Evolutionary conservation across 2,113 vertebrate genomes (phyloP).

Genomic region (Cyprinodon variegatus): DNA sequence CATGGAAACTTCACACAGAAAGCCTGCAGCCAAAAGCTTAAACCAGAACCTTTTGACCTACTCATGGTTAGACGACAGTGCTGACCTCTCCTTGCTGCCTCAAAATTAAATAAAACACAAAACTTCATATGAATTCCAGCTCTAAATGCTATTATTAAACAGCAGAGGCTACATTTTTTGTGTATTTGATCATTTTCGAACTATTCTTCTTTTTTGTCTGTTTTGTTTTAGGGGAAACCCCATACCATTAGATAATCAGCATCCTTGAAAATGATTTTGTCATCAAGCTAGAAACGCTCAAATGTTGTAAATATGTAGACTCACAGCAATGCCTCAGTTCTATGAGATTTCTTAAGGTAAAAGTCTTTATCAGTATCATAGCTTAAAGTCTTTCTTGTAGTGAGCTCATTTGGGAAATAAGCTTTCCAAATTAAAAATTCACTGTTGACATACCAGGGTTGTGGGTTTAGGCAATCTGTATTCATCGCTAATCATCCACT

Average conservation of each 20-base stretch:
- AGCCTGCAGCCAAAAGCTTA: not conserved
- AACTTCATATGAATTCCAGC: not conserved
- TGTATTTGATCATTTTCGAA: not conserved
- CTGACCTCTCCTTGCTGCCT: not conserved
- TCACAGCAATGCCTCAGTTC: not conserved
- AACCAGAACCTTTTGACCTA: not conserved
- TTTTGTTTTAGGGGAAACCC: not conserved
- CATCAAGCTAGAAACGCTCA: not conserved
- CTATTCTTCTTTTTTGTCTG: not conserved
- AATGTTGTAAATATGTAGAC: not conserved
- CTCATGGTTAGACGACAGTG: not conserved
- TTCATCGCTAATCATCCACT: conserved; percentile 3
- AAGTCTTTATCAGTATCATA: not conserved
- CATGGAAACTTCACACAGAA: not conserved
- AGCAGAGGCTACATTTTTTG: not conserved
- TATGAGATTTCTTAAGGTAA: not conserved
- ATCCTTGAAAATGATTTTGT: not conserved
- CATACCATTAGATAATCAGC: not conserved
- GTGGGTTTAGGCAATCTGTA: not conserved
- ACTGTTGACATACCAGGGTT: not conserved
- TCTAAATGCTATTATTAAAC: not conserved
- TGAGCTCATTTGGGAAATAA: not conserved
- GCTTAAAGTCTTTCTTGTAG: not conserved
- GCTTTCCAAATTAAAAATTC: not conserved
- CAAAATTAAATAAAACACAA: not conserved